Base-by-base conservation (phyloP, 2,113 vertebrate species). In the Protobothrops flavoviridis region DNA sequence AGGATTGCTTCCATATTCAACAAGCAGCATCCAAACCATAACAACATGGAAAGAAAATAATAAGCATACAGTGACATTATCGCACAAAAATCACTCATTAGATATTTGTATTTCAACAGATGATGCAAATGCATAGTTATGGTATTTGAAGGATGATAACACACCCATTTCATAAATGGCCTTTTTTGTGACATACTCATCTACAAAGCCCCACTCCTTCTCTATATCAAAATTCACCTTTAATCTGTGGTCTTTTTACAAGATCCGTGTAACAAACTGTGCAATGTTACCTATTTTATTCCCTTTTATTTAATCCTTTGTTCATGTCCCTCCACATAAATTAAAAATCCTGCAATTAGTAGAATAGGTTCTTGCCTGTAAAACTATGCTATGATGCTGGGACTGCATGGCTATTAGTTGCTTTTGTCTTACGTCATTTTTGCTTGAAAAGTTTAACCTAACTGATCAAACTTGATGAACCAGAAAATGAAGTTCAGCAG, bases 401-500 rank as follows among this genome's bases (percentile, higher is more conserved):
- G 24, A 13, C 5, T 90, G 43, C 89, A 29, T 29, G 45, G 50
- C 43, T 64, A 17, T 64, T 89, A 23, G 43, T 50, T 50, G 43
- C 59, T 90, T 69, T 90, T 86, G 33, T 85, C 43, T 85, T 85
- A 85, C 91, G 29, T 91, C 69, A 93, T 93, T 95, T 95, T 93
- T 93, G 92, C 91, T 89, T 95, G 91, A 93, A 96, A 96, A 95
- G 43, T n/a, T 93, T 95, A 95, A 92, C 85, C 0, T 57, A 87
- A 91, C 20, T 93, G 92, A 94, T 96, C 95, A 94, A 56, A 96
- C 95, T 90, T 0, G 0, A 94, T 96, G 93, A 94, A 90, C 23
- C 74, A 91, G 95, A 91, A 7, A 29, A n/a, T 94, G 85, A 94
- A 94, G 64, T 87, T 87, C 81, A 92, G 90, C 89, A 91, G 74